Percentiles rank a stretch among this genome's conserved stretches.
These are phyloP conservation scores for Chaetogeoica ovagalla DNA, from an alignment of 2,888 invertebrate species.

Conservation along the genomic window DNA sequence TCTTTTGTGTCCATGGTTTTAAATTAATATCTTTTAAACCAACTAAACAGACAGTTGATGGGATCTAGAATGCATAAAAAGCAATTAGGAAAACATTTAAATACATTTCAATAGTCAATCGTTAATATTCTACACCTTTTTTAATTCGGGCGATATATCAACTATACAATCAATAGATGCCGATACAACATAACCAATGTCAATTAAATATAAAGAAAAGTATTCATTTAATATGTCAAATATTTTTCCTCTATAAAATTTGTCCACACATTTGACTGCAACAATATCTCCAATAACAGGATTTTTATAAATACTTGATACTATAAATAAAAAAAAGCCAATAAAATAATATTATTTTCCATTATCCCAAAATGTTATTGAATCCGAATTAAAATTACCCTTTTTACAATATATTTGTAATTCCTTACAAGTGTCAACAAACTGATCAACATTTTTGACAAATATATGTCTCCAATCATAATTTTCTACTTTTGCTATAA, in stretches of 20 bases:
- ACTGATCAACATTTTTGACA: slow-evolving; percentile 31
- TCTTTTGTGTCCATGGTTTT: slow-evolving; percentile 30
- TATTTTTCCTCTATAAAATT: slow-evolving; percentile 38
- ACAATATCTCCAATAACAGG: slow-evolving; percentile 14
- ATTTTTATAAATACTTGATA: not conserved
- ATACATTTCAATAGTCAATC: not conserved
- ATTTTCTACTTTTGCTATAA: slow-evolving; percentile 15
- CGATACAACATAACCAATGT: slow-evolving; percentile 14
- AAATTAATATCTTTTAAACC: slow-evolving; percentile 35
- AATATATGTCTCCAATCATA: slow-evolving; percentile 40
- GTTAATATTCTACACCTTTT: slow-evolving; percentile 24
- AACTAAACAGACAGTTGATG: slow-evolving; percentile 37
- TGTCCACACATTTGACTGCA: slow-evolving; percentile 28
- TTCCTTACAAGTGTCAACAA: slow-evolving; percentile 8
- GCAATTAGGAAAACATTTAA: not conserved
- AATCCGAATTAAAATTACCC: slow-evolving; percentile 19
- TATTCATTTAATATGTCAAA: slow-evolving; percentile 13
- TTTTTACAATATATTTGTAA: slow-evolving; percentile 25
- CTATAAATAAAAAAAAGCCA: not conserved
- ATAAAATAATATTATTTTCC: not conserved
- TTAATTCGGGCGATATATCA: slow-evolving; percentile 17
- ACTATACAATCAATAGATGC: slow-evolving; percentile 23
- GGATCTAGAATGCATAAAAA: slow-evolving; percentile 28
- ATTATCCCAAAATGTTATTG: not conserved
- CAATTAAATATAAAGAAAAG: slow-evolving; percentile 36